Evolutionary conservation across 1,140 invertebrate species (phyloP), one percentile per base, ranked within the genome.

Genomic region (Drosophila navojoa): DNA sequence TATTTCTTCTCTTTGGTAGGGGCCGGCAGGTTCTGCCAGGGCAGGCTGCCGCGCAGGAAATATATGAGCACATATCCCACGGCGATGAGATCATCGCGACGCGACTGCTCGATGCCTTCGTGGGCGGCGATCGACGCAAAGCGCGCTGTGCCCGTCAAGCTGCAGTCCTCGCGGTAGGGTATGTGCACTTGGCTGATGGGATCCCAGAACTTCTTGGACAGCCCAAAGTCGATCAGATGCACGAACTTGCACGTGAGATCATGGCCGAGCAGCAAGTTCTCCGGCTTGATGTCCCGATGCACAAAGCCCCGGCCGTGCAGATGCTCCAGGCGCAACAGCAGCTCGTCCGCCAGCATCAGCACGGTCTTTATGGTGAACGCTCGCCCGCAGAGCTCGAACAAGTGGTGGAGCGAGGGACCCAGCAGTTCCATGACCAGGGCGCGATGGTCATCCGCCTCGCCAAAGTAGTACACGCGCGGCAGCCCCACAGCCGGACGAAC

Each of bases 191-290:
- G 94, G 38, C 97, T 97, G 80, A 97, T 95, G 73, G 95, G 95
- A 91, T 99, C 98, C 63, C 97, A 94, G 92, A 95, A 99, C 93
- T 98, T 99, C 93, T 99, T 99, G 50, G 98, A 97, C 81, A 99
- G 93, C 29, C 98, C 98, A 93, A 98, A 99, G 93, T 99, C 98
- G 87, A 99, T 98, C 47, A 98, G 94, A 92, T 98, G 98, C 40
- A 98, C n/a, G 5, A 97, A 96, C 92, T 98, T 98, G 93, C 97
- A 98, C 86, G 97, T 97, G 59, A 96, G 95, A 11, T 97, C 97
- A 92, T 98, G 98, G 68, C 98, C 98, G 97, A 99, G 99, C 59
- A 99, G 94, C 94, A 99, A 99, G 93, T 99, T 99, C 90, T 99
- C 98, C 42, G 98, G 98, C 91, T 98, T 98, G 84, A 98, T 98